Conservation (phyloP, 2,888 invertebrate species). For the Lepidochrysops patricia region DNA sequence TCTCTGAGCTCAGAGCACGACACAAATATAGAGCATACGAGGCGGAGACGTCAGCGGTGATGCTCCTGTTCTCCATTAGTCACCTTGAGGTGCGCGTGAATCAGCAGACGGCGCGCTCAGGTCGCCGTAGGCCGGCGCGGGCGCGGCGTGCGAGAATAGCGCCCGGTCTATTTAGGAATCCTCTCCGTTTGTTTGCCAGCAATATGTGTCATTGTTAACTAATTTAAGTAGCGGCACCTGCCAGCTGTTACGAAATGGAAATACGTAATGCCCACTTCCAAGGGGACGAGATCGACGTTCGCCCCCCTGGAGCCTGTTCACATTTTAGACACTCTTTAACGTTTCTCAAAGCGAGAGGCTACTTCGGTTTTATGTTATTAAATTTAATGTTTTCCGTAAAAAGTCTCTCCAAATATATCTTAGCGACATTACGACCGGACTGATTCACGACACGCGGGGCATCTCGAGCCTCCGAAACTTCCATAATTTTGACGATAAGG, state of each 20-base stretch:
- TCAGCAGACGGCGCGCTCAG: conserved; percentile 64
- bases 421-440: conserved; percentile 37
- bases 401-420: conserved; percentile 23
- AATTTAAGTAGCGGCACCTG: conserved; percentile 70
- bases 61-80: conserved; percentile 31
- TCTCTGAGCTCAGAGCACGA: not conserved
- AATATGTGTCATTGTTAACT: conserved; percentile 75
- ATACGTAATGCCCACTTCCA: conserved; percentile 36
- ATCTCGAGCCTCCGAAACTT: conserved; percentile 35
- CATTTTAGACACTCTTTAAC: not conserved
- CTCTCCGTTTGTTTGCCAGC: conserved; percentile 71
- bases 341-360: not conserved
- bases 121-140: conserved; percentile 67
- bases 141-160: conserved; percentile 70
- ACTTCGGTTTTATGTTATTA: conserved; percentile 17
- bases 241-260: conserved; percentile 65
- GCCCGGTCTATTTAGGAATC: conserved; percentile 67
- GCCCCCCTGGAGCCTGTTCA: not conserved
- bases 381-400: conserved; percentile 12
- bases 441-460: conserved; percentile 37
- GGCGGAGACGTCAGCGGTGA: conserved; percentile 21
- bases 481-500: conserved; percentile 26
- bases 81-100: conserved; percentile 69
- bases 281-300: conserved; percentile 36
- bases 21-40: not conserved